Evolutionary conservation across 1,140 invertebrate species (phyloP).

Genomic region (Phortica variegata): DNA sequence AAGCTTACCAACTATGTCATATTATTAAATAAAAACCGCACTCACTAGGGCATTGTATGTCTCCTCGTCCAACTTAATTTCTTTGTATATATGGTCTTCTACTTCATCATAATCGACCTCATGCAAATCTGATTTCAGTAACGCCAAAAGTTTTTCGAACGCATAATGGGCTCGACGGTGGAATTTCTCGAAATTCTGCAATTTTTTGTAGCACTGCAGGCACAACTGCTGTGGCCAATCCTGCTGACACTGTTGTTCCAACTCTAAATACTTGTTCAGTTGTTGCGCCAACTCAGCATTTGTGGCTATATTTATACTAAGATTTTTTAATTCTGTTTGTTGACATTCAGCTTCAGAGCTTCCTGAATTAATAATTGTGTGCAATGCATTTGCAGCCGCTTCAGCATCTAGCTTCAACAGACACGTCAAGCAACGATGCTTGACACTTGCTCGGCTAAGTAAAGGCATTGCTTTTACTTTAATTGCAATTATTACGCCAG

Average conservation of each 20-base stretch:
- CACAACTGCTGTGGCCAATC: conserved; percentile 23
- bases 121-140: conserved; percentile 3
- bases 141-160: conserved; percentile 13
- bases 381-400: no score
- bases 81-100: conserved; percentile 21
- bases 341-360: conserved; percentile 18
- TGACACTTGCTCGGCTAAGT: conserved; percentile 14
- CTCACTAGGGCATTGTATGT: background rate
- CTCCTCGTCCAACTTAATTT: conserved; percentile 23
- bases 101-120: background rate
- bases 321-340: background rate
- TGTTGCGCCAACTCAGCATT: conserved; percentile 8
- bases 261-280: conserved; percentile 4
- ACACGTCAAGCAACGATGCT: conserved; percentile 32
- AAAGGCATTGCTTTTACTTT: background rate
- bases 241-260: background rate
- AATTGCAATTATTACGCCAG: no score
- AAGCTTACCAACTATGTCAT: conserved; percentile 1
- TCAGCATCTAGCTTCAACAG: conserved; percentile 1
- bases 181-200: conserved; percentile 21
- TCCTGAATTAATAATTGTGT: no score
- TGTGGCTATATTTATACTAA: conserved; percentile 14
- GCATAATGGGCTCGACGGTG: conserved; percentile 18
- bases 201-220: conserved; percentile 8
- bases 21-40: no score